Base-by-base conservation (phyloP, 2,797 vertebrate genomes). In the Gadopsis marmoratus region DNA sequence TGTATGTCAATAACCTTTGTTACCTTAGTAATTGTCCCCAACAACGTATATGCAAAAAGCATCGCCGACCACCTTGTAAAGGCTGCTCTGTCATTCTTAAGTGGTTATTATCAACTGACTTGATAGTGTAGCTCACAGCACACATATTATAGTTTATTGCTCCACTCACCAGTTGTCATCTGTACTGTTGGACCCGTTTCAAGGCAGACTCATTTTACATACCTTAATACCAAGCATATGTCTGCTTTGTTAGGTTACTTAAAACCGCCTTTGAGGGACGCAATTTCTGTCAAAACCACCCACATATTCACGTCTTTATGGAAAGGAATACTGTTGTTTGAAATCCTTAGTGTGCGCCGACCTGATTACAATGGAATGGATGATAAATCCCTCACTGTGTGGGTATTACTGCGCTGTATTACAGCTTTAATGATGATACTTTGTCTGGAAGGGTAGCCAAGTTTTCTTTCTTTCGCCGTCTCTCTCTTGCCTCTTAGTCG, bases 341-440 rank as follows among this genome's bases (percentile, higher is more conserved):
- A 91, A 88, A 81, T 88, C 86, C 81, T 86, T 33, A 63, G 76
- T 69, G 75, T 90, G 80, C 51, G 76, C 74, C 61, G 78, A 82
- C 83, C 83, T 88, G 89, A 91, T 91, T 89, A 90, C 86, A 90
- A 85, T 85, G 83, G 89, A 60, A 31, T 69, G 65, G 56, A 81
- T 88, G 92, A 93, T 92, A 90, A 82, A 91, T 92, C 88, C 82
- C 85, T 92, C 70, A 19, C 87, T 55, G 84, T 85, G 88, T 71
- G 81, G 86, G 91, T 89, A 91, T 91, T 86, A 89, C 81, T 71
- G 74, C 58, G 83, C 72, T 60, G 85, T 88, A 91, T 91, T 87
- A 88, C 83, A 82, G 82, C 79, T 83, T 92, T 94, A 93, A 94
- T 93, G 88, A 93, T 89, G 87, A 93, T 88, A 90, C 88, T 88